Base-by-base conservation (phyloP, 2,113 vertebrate species). In the Channa maculata region DNA sequence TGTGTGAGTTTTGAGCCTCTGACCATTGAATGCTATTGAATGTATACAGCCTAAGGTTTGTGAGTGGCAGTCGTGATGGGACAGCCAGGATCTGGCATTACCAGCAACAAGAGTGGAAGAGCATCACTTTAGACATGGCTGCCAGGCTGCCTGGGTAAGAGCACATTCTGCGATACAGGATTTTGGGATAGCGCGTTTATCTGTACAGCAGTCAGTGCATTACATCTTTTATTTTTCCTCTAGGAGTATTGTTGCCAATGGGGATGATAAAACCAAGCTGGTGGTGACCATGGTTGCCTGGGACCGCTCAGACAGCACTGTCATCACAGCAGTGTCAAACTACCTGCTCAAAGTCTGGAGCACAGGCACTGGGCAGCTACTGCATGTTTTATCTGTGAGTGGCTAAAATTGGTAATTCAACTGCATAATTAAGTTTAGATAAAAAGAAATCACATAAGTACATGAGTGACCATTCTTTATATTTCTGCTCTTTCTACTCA, bases 241-340 rank as follows among this genome's bases (percentile, higher is more conserved):
- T 77, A 99, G 98, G 88, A 95, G 89, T 89, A 74, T 80, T 36
- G 69, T 91, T 41, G 67, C 86, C 14, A 95, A 91, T 71, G 92
- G 92, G 5, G 98, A 99, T 77, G 98, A 99, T 88, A 99, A 99
- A 88, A 95, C 95, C 52, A 99, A 99, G 84, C 93, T 99, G 86
- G 96, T 97, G 84, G 97, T 98, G 61, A 99, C 97, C 14, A 99
- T 99, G 98, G 97, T 98, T 50, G 96, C 96, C 13, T 99, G 98
- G 98, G 98, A 99, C 91, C 96, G 97, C 8, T 93, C 90, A 0
- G 98, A 99, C 49, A 88, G 88, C 62, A 96, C 95, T 0, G 94
- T 99, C 88, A 96, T 99, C 90, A 99, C 97, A 33, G 97, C 97
- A 10, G 97, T 99, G 75, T 98, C 98, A 66, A 99, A 99, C 84